These are phyloP conservation scores for Meghimatium bilineatum DNA, from an alignment of 2,888 invertebrate species.

Conservation along the genomic window DNA sequence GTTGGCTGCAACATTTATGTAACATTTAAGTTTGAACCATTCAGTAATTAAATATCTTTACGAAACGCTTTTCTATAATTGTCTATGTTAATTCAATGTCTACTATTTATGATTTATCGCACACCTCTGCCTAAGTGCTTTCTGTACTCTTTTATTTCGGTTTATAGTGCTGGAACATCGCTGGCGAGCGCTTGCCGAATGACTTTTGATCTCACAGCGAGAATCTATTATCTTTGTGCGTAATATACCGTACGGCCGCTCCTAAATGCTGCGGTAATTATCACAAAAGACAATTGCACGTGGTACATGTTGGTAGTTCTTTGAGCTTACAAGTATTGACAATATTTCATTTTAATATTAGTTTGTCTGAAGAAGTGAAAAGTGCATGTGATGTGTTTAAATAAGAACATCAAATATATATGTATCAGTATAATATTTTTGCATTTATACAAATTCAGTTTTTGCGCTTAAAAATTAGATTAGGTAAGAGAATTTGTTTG, in stretches of 20 bases:
- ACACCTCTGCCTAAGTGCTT: too few species aligned
- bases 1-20: too few species aligned
- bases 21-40: background rate
- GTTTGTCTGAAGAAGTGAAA: constrained; percentile 1
- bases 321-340: background rate
- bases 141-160: background rate
- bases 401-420: background rate
- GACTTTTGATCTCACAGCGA: background rate
- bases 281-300: background rate
- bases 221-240: background rate
- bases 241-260: too few species aligned
- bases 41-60: background rate
- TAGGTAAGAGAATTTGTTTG: too few species aligned
- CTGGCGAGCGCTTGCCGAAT: background rate
- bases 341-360: constrained; percentile 8
- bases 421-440: constrained; percentile 8
- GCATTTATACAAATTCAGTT: too few species aligned
- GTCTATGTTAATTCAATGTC: background rate
- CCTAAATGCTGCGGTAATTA: too few species aligned
- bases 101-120: background rate
- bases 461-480: too few species aligned
- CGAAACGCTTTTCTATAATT: background rate
- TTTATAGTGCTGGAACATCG: background rate
- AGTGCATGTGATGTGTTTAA: background rate
- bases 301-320: background rate